A percentile compares a stretch with the other conserved stretches of the same genome.
Conservation (phyloP, 2,888 invertebrate species). For the Tetranychus piercei region DNA sequence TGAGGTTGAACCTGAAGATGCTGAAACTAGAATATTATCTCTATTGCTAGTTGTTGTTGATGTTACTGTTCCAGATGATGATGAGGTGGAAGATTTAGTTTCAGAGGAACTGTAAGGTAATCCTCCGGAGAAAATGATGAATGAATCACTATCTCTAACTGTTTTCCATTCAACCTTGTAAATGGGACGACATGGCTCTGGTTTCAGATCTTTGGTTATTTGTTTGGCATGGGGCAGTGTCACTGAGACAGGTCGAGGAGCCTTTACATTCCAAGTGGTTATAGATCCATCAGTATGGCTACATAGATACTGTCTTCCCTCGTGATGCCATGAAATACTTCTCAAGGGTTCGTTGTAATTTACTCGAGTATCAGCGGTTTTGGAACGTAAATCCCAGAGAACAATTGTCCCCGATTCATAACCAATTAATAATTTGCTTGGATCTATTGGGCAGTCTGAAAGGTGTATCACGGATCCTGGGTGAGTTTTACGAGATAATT, state of each 20-base stretch:
- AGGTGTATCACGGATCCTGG: constrained; percentile 83
- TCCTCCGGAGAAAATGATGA: constrained; percentile 91
- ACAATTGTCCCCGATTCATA: constrained; percentile 85
- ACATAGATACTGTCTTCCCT: constrained; percentile 92
- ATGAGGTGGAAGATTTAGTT: neutral
- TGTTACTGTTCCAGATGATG: neutral
- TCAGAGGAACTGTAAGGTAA: constrained; percentile 42
- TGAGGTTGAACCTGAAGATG: neutral
- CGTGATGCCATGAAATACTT: constrained; percentile 64
- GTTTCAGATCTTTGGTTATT: constrained; percentile 37
- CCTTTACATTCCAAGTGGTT: constrained; percentile 71
- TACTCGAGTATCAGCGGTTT: constrained; percentile 58
- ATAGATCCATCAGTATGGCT: constrained; percentile 82
- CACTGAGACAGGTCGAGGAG: constrained; percentile 47
- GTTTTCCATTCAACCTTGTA: constrained; percentile 89
- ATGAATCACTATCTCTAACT: constrained; percentile 61
- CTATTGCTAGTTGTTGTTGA: neutral
- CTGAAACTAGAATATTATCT: neutral
- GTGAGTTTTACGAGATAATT: constrained; percentile 56
- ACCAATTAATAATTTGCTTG: constrained; percentile 84
- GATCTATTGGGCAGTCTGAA: constrained; percentile 87
- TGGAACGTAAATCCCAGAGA: constrained; percentile 80
- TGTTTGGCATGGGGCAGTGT: constrained; percentile 55
- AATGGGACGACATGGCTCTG: constrained; percentile 82
- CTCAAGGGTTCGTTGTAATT: constrained; percentile 30